These are phyloP conservation scores for Sminthopsis crassicaudata DNA, from an alignment of 2,113 vertebrate genomes.

Conservation along the genomic window DNA sequence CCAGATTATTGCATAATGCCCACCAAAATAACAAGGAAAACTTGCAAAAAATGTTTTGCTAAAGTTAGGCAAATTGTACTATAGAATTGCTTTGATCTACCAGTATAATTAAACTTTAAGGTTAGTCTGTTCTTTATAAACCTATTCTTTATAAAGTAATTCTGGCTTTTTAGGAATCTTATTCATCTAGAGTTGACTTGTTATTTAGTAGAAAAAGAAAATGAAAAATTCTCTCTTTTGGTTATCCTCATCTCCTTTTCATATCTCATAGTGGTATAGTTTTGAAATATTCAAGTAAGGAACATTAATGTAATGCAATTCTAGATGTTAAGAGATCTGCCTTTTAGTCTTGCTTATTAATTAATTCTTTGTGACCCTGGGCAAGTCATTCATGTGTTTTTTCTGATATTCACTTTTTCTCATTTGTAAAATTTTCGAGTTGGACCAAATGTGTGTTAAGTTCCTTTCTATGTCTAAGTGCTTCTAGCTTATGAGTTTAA, in stretches of 20 bases:
- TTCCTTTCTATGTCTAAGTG: background rate
- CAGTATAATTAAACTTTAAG: too few relatives aligned
- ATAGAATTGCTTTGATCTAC: too few relatives aligned
- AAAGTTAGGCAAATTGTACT: too few relatives aligned
- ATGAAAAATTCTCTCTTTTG: background rate
- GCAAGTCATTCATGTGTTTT: background rate
- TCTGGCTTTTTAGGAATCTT: too few relatives aligned
- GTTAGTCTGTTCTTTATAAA: too few relatives aligned
- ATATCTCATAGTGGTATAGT: background rate
- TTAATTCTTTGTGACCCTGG: background rate
- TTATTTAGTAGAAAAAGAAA: background rate
- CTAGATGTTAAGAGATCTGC: background rate
- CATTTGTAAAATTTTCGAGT: background rate
- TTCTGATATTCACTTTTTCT: background rate
- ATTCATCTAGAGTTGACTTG: too few relatives aligned
- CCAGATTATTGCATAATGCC: background rate
- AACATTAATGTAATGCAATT: background rate
- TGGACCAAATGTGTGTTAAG: background rate
- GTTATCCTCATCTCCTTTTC: background rate
- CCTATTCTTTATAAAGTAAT: too few relatives aligned
- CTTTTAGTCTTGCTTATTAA: background rate
- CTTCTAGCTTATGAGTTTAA: background rate
- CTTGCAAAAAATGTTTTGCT: background rate
- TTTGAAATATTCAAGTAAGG: conserved; percentile 11
- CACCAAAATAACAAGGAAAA: background rate